phyloP scores from a whole-genome alignment of 2,888 invertebrate species.

The Andricus curvator region DNA sequence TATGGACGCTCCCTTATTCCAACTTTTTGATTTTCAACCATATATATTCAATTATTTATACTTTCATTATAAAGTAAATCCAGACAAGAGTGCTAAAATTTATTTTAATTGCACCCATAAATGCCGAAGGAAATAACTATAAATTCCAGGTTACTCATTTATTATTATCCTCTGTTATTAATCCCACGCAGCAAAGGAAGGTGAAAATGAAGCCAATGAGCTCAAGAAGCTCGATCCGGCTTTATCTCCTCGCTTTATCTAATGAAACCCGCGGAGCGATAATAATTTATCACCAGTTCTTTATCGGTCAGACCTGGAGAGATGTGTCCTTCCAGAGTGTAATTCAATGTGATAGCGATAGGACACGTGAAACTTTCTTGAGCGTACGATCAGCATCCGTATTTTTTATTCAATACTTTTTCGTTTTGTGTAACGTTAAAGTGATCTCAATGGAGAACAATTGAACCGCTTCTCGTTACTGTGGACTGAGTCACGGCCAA shows the following conservation, averaged over 20 bases:
- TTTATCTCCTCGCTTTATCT: constrained; percentile 13
- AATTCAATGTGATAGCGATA: background rate
- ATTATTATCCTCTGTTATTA: background rate
- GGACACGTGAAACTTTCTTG: constrained; percentile 29
- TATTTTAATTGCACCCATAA: background rate
- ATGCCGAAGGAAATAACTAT: background rate
- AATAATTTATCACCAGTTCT: constrained; percentile 25
- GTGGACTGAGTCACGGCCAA: constrained; percentile 57
- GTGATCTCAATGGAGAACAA: constrained; percentile 39
- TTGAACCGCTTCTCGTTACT: constrained; percentile 44
- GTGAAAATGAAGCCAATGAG: constrained; percentile 9
- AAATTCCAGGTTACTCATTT: background rate
- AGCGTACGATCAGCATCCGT: background rate
- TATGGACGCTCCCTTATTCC: no score
- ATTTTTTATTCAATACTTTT: constrained; percentile 5
- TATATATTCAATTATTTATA: background rate
- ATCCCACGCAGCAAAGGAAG: background rate
- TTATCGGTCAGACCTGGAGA: background rate
- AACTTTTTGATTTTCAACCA: no score
- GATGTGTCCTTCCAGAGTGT: constrained; percentile 5
- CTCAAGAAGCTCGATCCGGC: background rate
- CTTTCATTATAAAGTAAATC: background rate
- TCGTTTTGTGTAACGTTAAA: constrained; percentile 17
- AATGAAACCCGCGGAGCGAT: constrained; percentile 6
- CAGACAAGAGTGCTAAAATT: background rate